Percentiles rank a stretch among this genome's conserved stretches.
phyloP scores from a whole-genome alignment of 1,140 invertebrate genomes.

The Drosophila ogumai region DNA sequence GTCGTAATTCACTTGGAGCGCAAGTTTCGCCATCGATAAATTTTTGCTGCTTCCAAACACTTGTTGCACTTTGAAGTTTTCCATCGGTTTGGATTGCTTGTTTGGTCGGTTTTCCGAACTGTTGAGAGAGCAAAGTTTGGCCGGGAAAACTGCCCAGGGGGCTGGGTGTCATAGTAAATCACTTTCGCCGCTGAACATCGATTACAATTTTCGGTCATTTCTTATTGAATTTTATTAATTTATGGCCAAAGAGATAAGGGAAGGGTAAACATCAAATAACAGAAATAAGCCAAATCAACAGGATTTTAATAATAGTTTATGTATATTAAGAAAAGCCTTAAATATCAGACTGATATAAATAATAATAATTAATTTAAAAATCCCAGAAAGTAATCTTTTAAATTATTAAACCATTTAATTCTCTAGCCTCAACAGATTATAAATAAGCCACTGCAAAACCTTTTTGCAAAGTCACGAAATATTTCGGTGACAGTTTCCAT shows the following conservation, averaged over 20 bases:
- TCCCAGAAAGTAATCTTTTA: not conserved
- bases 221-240: conserved; percentile 25
- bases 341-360: not conserved
- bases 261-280: not conserved
- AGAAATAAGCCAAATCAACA: not conserved
- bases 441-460: not conserved
- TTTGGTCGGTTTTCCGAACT: not conserved
- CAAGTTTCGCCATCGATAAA: conserved; percentile 76
- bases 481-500: conserved; percentile 24
- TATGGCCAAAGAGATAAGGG: conserved; percentile 11
- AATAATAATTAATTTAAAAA: not conserved
- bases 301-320: not conserved
- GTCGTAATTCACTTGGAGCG: conserved; percentile 76
- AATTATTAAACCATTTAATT: not conserved
- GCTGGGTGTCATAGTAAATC: conserved; percentile 60
- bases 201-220: conserved; percentile 44
- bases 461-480: not conserved
- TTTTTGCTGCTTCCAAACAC: conserved; percentile 68
- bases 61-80: conserved; percentile 64
- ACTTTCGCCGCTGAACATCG: conserved; percentile 48
- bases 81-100: conserved; percentile 8
- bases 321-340: not conserved
- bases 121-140: not conserved
- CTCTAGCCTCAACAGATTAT: not conserved
- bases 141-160: conserved; percentile 11